These are phyloP conservation scores for Cheiracanthium punctorium DNA, from an alignment of 2,888 invertebrate species.

Conservation along the genomic window DNA sequence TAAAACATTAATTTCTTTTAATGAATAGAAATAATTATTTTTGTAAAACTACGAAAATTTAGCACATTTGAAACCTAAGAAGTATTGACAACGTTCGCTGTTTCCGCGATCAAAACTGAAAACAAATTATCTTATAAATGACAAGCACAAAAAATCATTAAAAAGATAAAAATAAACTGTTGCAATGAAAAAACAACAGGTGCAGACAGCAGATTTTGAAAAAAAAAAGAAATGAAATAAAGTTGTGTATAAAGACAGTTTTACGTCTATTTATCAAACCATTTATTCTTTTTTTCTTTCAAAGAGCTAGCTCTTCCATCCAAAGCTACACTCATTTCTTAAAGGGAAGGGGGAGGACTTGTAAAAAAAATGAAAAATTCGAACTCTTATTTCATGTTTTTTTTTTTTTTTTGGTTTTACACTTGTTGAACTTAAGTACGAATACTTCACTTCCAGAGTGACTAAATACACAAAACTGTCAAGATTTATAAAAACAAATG, in stretches of 20 bases:
- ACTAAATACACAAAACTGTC: slow-evolving; percentile 56
- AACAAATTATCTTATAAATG: background rate
- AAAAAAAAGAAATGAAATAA: slow-evolving; percentile 39
- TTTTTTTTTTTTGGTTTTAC: slow-evolving; percentile 25
- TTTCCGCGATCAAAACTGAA: background rate
- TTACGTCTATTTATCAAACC: slow-evolving; percentile 50
- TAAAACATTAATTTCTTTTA: no score
- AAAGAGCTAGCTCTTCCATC: slow-evolving; percentile 21
- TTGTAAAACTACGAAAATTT: no score
- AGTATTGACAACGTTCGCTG: background rate
- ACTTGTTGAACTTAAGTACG: slow-evolving; percentile 61
- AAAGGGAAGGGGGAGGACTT: no score
- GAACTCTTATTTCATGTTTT: no score
- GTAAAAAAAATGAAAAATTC: slow-evolving; percentile 23
- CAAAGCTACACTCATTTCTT: slow-evolving; percentile 36
- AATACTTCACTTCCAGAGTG: slow-evolving; percentile 43
- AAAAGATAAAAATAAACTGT: background rate
- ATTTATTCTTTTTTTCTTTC: slow-evolving; percentile 27
- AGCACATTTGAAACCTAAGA: background rate
- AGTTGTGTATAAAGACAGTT: slow-evolving; percentile 18
- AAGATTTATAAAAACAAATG: slow-evolving; percentile 35
- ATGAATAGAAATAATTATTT: no score
- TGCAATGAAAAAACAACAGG: slow-evolving; percentile 20
- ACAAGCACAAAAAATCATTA: background rate
- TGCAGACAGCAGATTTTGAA: slow-evolving; percentile 29